Conservation (phyloP, 2,888 invertebrate genomes). For the Apodemia duryi region DNA sequence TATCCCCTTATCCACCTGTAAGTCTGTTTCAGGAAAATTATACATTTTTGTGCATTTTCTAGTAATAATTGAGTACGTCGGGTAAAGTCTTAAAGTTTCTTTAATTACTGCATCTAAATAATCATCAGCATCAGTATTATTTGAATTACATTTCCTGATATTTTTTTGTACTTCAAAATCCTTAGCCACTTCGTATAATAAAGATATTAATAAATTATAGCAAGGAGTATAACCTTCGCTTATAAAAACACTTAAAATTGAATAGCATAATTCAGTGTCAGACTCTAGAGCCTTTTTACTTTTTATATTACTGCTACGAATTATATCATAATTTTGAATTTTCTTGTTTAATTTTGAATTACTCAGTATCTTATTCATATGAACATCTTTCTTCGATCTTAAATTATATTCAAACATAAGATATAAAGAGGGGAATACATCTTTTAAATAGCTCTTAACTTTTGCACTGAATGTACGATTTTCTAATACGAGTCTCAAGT, state of each 20-base stretch:
- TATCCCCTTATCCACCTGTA: constrained; percentile 57
- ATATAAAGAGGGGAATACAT: constrained; percentile 65
- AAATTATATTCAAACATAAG: constrained; percentile 50
- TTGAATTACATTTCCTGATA: constrained; percentile 44
- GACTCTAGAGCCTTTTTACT: constrained; percentile 39
- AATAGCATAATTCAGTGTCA: constrained; percentile 49
- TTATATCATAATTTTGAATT: constrained; percentile 46
- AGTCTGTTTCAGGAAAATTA: constrained; percentile 51
- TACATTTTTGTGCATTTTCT: constrained; percentile 61
- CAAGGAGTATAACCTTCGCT: constrained; percentile 66
- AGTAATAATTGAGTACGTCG: constrained; percentile 57
- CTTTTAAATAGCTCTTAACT: constrained; percentile 62
- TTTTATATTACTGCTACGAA: constrained; percentile 46
- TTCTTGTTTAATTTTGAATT: constrained; percentile 49
- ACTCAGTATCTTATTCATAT: constrained; percentile 39
- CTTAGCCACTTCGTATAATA: constrained; percentile 57
- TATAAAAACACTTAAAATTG: constrained; percentile 52
- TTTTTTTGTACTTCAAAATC: constrained; percentile 51
- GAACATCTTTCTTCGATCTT: constrained; percentile 42
- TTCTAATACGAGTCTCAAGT: constrained; percentile 48
- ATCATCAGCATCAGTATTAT: constrained; percentile 41
- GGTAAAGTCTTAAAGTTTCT: constrained; percentile 63
- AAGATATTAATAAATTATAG: constrained; percentile 50
- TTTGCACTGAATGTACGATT: constrained; percentile 47
- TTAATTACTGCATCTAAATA: constrained; percentile 58